Evolutionary conservation across 2,113 vertebrate genomes (phyloP), one percentile per base, ranked within the genome.

Genomic region (Okapia johnstoni): DNA sequence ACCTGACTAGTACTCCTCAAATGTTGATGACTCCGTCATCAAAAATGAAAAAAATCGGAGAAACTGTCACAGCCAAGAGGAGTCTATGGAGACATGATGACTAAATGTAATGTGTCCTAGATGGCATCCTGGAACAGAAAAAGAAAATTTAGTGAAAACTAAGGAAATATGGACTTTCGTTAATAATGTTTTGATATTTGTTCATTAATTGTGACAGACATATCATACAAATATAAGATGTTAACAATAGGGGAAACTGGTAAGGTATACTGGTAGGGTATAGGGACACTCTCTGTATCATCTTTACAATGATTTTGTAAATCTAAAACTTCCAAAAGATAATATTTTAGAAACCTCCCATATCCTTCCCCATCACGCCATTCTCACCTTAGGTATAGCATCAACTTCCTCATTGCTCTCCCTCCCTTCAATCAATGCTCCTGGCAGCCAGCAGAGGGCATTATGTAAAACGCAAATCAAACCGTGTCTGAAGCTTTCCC

Each of bases 361-460:
- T 88, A 66, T 90, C 28, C 2, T 16, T 50, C 30, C 50, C 77
- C 46, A 85, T 81, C 54, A 77, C 10, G 11, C 2, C 83, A 33
- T 16, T 90, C 57, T 97, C 54, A 88, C 23, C 40, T 87, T 52
- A 93, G n/a, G 5, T 55, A 60, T 23, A 93, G 26, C 6, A 12
- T 86, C 54, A 46, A 36, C n/a, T 95, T 84, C 19, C 90, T 76
- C 50, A 57, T 15, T 21, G 28, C 46, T 76, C 26, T 81, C 26
- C 54, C 26, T 94, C 50, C 30, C 28, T 90, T 61, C 54, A 90
- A 73, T 85, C 57, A 36, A 28, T 94, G 94, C 70, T 77, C 33
- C 46, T 73, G 55, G 85, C 30, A 92, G 58, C 88, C 97, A 96
- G 89, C 81, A 97, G 97, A 96, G 95, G 93, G 97, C 93, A 84